phyloP scores from a whole-genome alignment of 2,888 invertebrate species.

The Tetramorium bicarinatum region DNA sequence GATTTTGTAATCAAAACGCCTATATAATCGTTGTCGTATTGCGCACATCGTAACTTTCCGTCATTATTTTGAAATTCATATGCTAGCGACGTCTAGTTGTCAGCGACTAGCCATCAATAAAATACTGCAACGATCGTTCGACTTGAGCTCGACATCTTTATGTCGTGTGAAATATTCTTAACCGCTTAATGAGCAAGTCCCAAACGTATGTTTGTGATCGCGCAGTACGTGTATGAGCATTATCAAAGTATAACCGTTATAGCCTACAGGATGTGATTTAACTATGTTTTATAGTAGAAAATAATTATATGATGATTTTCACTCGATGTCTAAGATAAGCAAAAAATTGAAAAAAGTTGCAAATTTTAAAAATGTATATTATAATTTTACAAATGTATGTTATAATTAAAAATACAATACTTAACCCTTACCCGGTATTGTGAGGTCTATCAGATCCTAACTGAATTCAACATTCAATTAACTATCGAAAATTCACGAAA shows the following conservation, averaged over 20 bases:
- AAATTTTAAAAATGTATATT: background rate
- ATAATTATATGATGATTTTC: background rate
- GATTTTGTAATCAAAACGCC: slow-evolving; percentile 22
- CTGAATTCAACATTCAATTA: no score
- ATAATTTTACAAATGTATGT: background rate
- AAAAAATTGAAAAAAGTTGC: background rate
- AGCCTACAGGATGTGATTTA: background rate
- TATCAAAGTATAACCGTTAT: background rate
- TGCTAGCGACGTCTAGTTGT: background rate
- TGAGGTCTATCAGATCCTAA: no score
- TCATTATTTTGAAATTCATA: slow-evolving; percentile 6
- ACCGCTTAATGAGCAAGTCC: slow-evolving; percentile 15
- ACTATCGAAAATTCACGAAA: no score
- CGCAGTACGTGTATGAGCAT: background rate
- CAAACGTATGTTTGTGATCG: background rate
- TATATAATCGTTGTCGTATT: background rate
- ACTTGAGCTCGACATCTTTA: slow-evolving; percentile 11
- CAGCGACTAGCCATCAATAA: slow-evolving; percentile 1
- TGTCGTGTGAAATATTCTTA: slow-evolving; percentile 21
- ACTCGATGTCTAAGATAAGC: background rate
- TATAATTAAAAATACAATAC: background rate
- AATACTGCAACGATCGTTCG: background rate
- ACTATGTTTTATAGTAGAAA: background rate
- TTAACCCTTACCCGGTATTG: no score
- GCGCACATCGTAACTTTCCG: background rate